Conservation (phyloP, 2,113 vertebrate genomes). For the Cranoglanis bouderius region DNA sequence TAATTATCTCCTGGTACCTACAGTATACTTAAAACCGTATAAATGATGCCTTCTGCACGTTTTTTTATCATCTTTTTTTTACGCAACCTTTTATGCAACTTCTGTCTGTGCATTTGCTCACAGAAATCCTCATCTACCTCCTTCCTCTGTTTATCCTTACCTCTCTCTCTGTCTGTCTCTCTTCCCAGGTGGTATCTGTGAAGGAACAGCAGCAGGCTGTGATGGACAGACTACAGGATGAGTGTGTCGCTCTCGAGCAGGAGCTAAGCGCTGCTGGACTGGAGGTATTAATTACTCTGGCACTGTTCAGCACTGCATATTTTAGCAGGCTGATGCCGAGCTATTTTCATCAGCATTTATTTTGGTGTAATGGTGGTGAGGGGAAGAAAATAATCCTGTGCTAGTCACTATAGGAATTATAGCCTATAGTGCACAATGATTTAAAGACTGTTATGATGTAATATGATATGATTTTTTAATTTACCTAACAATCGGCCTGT, state of each 20-base stretch:
- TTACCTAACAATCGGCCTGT: background rate
- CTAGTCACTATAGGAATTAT: background rate
- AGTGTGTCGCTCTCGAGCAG: conserved; percentile 73
- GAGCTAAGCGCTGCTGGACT: conserved; percentile 68
- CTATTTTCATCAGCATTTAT: conserved; percentile 1
- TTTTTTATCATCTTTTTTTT: background rate
- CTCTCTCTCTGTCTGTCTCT: conserved; percentile 16
- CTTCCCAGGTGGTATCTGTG: conserved; percentile 76
- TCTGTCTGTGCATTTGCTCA: background rate
- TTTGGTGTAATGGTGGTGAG: background rate
- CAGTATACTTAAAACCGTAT: background rate
- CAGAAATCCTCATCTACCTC: background rate
- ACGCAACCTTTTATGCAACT: background rate
- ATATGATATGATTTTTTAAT: no score
- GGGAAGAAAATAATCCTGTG: background rate
- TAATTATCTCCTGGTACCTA: background rate
- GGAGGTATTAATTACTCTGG: conserved; percentile 69
- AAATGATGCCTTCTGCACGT: background rate
- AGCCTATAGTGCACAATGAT: background rate
- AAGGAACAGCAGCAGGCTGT: conserved; percentile 79
- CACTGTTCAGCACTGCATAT: conserved; percentile 5
- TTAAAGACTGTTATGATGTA: no score
- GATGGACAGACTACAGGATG: conserved; percentile 73
- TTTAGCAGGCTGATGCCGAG: conserved; percentile 3
- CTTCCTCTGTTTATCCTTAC: background rate